These are phyloP conservation scores for Micropoecilia bifurca DNA, from an alignment of 2,797 vertebrate species.

Conservation along the genomic window DNA sequence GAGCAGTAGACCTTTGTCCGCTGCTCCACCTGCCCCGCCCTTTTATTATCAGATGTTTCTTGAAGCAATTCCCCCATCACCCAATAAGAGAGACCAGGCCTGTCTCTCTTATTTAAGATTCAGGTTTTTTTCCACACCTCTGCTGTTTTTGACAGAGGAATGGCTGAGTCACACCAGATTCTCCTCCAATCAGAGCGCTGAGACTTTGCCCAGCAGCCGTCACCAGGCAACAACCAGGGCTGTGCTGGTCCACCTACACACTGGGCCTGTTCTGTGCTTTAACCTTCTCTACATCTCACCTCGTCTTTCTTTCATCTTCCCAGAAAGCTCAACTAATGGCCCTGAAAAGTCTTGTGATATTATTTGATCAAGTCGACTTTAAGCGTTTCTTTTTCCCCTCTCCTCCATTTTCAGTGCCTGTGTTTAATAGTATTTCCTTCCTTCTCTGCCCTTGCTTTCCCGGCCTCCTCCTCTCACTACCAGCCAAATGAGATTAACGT, in stretches of 20 bases:
- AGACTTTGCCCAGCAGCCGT: slow-evolving; percentile 58
- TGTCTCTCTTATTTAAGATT: slow-evolving; percentile 1
- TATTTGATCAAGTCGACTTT: not conserved
- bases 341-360: not conserved
- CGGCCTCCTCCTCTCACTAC: slow-evolving; percentile 21
- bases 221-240: slow-evolving; percentile 64
- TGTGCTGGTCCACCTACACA: slow-evolving; percentile 55
- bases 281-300: slow-evolving; percentile 32
- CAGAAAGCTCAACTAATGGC: not conserved
- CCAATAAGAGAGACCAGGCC: no score
- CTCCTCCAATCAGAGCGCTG: slow-evolving; percentile 49
- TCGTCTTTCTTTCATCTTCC: slow-evolving; percentile 15
- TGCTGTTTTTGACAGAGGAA: slow-evolving; percentile 59
- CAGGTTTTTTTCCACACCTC: slow-evolving; percentile 45
- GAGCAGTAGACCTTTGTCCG: not conserved
- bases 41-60: not conserved
- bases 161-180: slow-evolving; percentile 61
- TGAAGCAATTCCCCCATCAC: not conserved
- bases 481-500: slow-evolving; percentile 42
- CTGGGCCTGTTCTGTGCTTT: slow-evolving; percentile 47
- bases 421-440: slow-evolving; percentile 5
- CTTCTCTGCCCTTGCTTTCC: not conserved
- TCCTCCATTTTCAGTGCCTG: not conserved
- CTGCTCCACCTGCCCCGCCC: not conserved
- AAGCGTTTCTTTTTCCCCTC: not conserved